Conservation (phyloP, 2,113 vertebrate species). For the Tyto alba region DNA sequence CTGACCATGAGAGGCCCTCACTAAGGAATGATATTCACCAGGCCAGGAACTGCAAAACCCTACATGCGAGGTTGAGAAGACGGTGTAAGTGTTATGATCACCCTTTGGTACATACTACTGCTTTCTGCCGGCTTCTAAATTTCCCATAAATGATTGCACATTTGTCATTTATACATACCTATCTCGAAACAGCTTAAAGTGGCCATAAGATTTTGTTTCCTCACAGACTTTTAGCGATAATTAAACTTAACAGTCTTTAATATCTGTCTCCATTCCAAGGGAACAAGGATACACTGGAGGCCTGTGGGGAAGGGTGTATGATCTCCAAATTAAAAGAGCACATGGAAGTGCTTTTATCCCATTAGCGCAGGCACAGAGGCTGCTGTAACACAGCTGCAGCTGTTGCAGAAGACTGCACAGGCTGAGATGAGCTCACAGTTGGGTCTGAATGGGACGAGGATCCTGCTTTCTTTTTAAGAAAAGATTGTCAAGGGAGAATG, state of each 20-base stretch:
- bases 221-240: background rate
- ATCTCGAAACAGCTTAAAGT: background rate
- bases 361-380: background rate
- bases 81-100: background rate
- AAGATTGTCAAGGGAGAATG: background rate
- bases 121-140: background rate
- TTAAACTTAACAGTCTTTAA: background rate
- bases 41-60: background rate
- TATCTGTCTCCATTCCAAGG: background rate
- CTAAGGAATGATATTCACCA: background rate
- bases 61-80: background rate
- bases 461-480: background rate
- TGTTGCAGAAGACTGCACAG: background rate
- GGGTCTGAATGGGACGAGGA: background rate
- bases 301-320: background rate
- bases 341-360: slow-evolving; percentile 19
- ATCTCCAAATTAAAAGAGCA: background rate
- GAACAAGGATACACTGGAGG: background rate
- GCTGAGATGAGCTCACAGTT: background rate
- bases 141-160: background rate
- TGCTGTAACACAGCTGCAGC: slow-evolving; percentile 6
- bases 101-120: background rate
- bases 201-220: background rate
- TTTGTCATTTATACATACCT: background rate
- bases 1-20: background rate